Evolutionary conservation across 2,797 vertebrate genomes (phyloP), one percentile per base, ranked within the genome.

Genomic region (Girardinus metallicus): DNA sequence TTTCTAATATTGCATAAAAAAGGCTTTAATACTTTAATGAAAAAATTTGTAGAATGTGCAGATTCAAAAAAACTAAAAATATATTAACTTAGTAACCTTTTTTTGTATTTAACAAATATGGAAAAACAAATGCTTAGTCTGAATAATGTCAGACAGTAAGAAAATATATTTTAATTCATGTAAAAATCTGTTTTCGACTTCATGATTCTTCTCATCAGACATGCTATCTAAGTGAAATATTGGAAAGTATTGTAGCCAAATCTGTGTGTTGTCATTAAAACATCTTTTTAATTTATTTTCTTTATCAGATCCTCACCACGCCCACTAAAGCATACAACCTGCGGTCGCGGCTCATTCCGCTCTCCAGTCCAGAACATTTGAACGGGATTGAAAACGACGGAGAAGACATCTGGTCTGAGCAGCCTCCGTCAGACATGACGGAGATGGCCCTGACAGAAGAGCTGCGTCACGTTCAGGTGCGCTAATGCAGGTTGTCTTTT

Each of bases 381-480:
- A 94, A 92, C 1, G 93, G 88, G 4, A 82, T 18, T 12, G 83
- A 88, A 4, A 44, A 53, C 2, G 72, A 89, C 6, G 74, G 88
- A 31, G 92, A 96, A 31, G 92, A 96, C 46, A 97, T 99, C 74
- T 89, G 95, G 79, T 94, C 91, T 1, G 98, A 99, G 91, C 96
- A 95, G 9, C 83, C 97, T 79, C 97, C 97, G 2, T 92, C 95
- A 36, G 96, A 97, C 78, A 97, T 98, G 96, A 94, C 83, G 49
- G 97, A 98, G 82, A 96, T 98, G 90, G 97, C 97, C 11, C 90
- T 99, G 85, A 96, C 97, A 15, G 97, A 98, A 85, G 97, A 99
- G 81, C 96, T 99, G 49, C 94, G 91, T 78, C 92, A 95, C 75
- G 94, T 96, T 46, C 98, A 99, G 97, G 98, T 96, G 81, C 66